A percentile compares a stretch with the other conserved stretches of the same genome.
phyloP scores from a whole-genome alignment of 2,888 invertebrate genomes.

The Oegoconia quadripuncta region DNA sequence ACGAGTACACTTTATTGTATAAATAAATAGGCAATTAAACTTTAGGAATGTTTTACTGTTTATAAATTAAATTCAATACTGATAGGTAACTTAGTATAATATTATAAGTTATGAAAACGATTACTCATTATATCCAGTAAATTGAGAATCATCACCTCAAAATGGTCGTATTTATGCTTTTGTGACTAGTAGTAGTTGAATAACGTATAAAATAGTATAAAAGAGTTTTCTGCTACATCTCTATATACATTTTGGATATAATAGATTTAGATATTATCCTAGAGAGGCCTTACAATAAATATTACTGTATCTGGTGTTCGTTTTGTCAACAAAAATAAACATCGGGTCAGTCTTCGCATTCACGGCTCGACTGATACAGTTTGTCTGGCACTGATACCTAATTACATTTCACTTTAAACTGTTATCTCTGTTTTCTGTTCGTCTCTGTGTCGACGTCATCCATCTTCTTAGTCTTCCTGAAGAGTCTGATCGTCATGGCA shows the following conservation, averaged over 20 bases:
- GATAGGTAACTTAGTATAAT: slow-evolving; percentile 28
- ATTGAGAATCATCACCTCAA: slow-evolving; percentile 29
- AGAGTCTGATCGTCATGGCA: slow-evolving; percentile 56
- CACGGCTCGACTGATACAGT: slow-evolving; percentile 3
- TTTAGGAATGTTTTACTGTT: slow-evolving; percentile 7
- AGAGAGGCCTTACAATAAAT: slow-evolving; percentile 25
- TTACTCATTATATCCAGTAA: slow-evolving; percentile 20
- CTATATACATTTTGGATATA: slow-evolving; percentile 20
- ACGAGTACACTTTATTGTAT: neutral
- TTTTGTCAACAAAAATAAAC: slow-evolving; percentile 13
- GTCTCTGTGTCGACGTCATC: slow-evolving; percentile 44
- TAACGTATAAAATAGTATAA: slow-evolving; percentile 23
- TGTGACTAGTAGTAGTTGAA: slow-evolving; percentile 37
- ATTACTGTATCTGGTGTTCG: neutral
- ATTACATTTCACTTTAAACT: slow-evolving; percentile 19
- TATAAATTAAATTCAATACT: slow-evolving; percentile 36
- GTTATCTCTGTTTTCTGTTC: slow-evolving; percentile 57
- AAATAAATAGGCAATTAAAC: neutral
- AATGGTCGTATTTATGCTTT: slow-evolving; percentile 22
- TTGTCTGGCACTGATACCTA: slow-evolving; percentile 16
- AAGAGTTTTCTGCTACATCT: slow-evolving; percentile 24
- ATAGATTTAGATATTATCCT: too few relatives aligned
- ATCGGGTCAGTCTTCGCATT: slow-evolving; percentile 7
- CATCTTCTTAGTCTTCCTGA: slow-evolving; percentile 34
- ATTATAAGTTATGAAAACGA: slow-evolving; percentile 8